These are phyloP conservation scores for Cololabis saira DNA, from an alignment of 2,113 vertebrate genomes.

Conservation along the genomic window DNA sequence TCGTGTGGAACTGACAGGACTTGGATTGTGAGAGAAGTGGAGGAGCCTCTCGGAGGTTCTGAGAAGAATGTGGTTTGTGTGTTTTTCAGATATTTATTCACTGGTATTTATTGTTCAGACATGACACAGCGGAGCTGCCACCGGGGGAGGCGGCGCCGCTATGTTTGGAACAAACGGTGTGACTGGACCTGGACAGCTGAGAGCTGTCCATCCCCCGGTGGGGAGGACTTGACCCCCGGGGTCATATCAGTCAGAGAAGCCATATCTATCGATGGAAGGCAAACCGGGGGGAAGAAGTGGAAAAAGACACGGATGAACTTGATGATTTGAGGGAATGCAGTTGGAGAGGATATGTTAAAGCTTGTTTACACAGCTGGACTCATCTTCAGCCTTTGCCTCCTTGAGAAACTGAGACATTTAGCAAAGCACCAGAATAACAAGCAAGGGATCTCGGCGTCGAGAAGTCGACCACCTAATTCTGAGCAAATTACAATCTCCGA, in stretches of 20 bases:
- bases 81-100: slow-evolving; percentile 75
- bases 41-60: slow-evolving; percentile 34
- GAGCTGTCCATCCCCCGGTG: slow-evolving; percentile 33
- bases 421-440: slow-evolving; percentile 61
- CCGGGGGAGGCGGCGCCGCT: slow-evolving; percentile 24
- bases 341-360: slow-evolving; percentile 41
- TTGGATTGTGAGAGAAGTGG: slow-evolving; percentile 22
- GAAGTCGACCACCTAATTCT: slow-evolving; percentile 48
- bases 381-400: slow-evolving; percentile 40
- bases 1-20: slow-evolving; percentile 17
- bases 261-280: slow-evolving; percentile 35
- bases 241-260: slow-evolving; percentile 13
- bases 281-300: slow-evolving; percentile 32
- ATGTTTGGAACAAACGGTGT: slow-evolving; percentile 36
- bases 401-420: slow-evolving; percentile 61
- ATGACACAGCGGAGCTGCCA: slow-evolving; percentile 42
- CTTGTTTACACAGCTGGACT: slow-evolving; percentile 67
- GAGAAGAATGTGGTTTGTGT: slow-evolving; percentile 21
- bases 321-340: slow-evolving; percentile 24
- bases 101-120: slow-evolving; percentile 73
- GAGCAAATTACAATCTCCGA: slow-evolving; percentile 69
- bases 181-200: slow-evolving; percentile 41
- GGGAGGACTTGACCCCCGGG: background rate
- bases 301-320: slow-evolving; percentile 26
- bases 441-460: slow-evolving; percentile 62